Percentiles rank a stretch among this genome's conserved stretches.
Conservation (phyloP, 2,113 vertebrate species). For the Mus pahari region DNA sequence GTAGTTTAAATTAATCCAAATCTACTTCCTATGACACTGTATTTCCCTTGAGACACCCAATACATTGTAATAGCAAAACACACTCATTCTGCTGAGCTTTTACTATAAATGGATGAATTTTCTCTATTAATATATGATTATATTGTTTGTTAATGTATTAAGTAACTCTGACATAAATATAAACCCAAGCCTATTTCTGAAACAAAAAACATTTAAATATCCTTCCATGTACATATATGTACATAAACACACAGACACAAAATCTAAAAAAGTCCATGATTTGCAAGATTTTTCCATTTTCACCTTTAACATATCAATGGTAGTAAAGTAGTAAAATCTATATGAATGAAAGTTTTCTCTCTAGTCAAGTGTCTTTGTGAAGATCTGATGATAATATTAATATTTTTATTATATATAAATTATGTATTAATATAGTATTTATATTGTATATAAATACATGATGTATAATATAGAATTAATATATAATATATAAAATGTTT, state of each 20-base stretch:
- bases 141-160: neutral
- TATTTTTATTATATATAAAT: neutral
- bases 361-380: constrained; percentile 1
- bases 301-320: neutral
- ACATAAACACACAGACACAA: neutral
- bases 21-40: neutral
- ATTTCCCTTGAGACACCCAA: neutral
- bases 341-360: neutral
- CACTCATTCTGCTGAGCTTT: neutral
- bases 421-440: neutral
- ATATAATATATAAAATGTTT: too few species aligned
- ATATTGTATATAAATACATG: too few species aligned
- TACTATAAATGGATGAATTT: neutral
- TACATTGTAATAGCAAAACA: neutral
- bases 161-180: neutral
- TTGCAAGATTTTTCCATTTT: constrained; percentile 25
- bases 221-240: neutral
- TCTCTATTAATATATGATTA: neutral
- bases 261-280: neutral
- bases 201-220: neutral
- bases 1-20: neutral
- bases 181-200: neutral
- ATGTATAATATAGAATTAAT: too few species aligned
- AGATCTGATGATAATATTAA: neutral
- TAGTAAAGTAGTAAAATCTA: neutral